Base-by-base conservation (phyloP, 2,888 invertebrate species). In the Criorhina ranunculi region DNA sequence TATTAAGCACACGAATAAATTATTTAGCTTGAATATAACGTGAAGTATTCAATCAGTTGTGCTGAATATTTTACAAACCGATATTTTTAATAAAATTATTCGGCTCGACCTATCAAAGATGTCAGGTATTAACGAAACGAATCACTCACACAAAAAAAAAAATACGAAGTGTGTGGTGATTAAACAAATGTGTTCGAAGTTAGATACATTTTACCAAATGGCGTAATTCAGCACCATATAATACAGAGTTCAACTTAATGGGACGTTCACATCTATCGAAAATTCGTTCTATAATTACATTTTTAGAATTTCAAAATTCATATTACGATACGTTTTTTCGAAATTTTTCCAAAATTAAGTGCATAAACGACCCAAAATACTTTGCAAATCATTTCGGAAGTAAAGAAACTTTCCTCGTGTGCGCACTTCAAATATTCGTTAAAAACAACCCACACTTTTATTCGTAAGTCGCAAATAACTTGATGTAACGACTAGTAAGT, bases 101-200 rank as follows among this genome's bases (percentile, higher is more conserved):
- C 55, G 78, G 73, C 49, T 83, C 67, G 33, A 67, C 83, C 75
- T 37, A 69, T 67, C 69, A 73, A 85, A 85, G 79, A 79, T 75
- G 83, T 85, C 83, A 85, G 79, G 79, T 69, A 75, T 79, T 75
- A 85, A 85, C 79, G 73, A 79, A 85, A 75, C 11, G 4, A 46
- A 17, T 73, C 64, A 83, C 83, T 78, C 73, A 85, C 60, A 78
- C 78, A 69, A 79, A 64, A 57, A 77, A 19, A 66, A 72, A 51
- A 60, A 49, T 46, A 35, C 44, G 75, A 66, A 66, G 66, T 76
- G 17, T 40, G 40, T 59, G 49, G 17, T 55, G 66, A 33, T 60
- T 67, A 15, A 51, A n/a, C 11, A 1, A 11, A 12, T 15, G 72
- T 19, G 7, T 83, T 42, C 78, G 73, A 66, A 42, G 76, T 0